Evolutionary conservation across 2,113 vertebrate genomes (phyloP).

Genomic region (Sakesphorus luctuosus): DNA sequence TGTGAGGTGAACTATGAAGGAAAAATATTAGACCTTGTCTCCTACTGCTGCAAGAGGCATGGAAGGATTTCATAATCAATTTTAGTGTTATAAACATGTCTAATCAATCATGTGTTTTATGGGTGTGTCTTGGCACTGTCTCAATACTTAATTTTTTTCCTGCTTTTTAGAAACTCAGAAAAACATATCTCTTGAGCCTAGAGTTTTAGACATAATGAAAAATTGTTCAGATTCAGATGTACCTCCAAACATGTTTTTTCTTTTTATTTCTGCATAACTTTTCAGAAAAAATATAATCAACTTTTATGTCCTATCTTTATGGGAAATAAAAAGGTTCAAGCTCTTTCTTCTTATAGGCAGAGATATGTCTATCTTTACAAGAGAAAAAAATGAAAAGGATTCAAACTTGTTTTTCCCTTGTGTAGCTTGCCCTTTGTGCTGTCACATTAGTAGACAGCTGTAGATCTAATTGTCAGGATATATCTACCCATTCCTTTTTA

Average conservation of each 20-base stretch:
- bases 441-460: not conserved
- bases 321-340: not conserved
- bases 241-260: not conserved
- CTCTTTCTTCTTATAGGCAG: not conserved
- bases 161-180: not conserved
- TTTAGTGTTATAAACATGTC: not conserved
- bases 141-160: not conserved
- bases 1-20: not conserved
- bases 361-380: not conserved
- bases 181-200: not conserved
- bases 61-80: not conserved
- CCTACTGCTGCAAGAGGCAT: not conserved
- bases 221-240: not conserved
- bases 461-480: slow-evolving; percentile 4
- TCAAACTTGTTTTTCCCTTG: not conserved
- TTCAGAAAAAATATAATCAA: not conserved
- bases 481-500: not conserved
- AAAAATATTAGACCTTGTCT: not conserved
- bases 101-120: not conserved
- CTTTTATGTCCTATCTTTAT: not conserved
- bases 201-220: not conserved
- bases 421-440: not conserved
- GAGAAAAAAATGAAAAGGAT: not conserved
- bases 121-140: not conserved
- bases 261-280: not conserved